A percentile compares a stretch with the other conserved stretches of the same genome.
Evolutionary conservation across 2,888 invertebrate genomes (phyloP).

Genomic region (Drosophila ochracea): DNA sequence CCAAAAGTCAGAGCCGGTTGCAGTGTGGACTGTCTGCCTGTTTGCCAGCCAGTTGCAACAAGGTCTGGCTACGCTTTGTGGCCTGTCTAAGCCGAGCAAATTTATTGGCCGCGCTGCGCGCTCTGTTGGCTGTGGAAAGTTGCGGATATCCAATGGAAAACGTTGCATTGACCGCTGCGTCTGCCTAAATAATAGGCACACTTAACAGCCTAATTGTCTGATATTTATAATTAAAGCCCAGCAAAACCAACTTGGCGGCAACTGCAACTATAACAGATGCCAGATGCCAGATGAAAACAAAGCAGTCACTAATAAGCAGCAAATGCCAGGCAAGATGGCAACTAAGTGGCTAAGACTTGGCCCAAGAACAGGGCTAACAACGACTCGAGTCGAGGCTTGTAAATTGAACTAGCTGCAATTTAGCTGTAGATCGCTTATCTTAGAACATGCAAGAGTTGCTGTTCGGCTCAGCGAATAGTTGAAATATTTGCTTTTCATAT

Average conservation of each 20-base stretch:
- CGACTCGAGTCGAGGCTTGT: slow-evolving; percentile 35
- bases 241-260: slow-evolving; percentile 21
- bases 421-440: slow-evolving; percentile 64
- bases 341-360: slow-evolving; percentile 30
- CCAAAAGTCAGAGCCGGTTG: slow-evolving; percentile 49
- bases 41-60: slow-evolving; percentile 10
- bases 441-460: slow-evolving; percentile 6
- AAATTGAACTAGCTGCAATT: slow-evolving; percentile 72
- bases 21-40: slow-evolving; percentile 32
- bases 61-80: slow-evolving; percentile 27
- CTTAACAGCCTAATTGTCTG: slow-evolving; percentile 72
- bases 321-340: slow-evolving; percentile 46
- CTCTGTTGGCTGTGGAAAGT: slow-evolving; percentile 34
- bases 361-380: slow-evolving; percentile 39
- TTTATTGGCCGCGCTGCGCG: slow-evolving; percentile 48
- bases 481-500: slow-evolving; percentile 57
- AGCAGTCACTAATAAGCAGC: slow-evolving; percentile 59
- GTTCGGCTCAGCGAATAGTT: slow-evolving; percentile 45
- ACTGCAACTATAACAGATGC: slow-evolving; percentile 45
- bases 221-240: slow-evolving; percentile 66
- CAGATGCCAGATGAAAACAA: slow-evolving; percentile 36
- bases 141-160: slow-evolving; percentile 25
- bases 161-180: slow-evolving; percentile 35
- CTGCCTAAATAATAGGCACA: slow-evolving; percentile 62
- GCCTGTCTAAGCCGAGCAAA: slow-evolving; percentile 67